Evolutionary conservation across 1,140 invertebrate genomes (phyloP).

Genomic region (Penaeus indicus): DNA sequence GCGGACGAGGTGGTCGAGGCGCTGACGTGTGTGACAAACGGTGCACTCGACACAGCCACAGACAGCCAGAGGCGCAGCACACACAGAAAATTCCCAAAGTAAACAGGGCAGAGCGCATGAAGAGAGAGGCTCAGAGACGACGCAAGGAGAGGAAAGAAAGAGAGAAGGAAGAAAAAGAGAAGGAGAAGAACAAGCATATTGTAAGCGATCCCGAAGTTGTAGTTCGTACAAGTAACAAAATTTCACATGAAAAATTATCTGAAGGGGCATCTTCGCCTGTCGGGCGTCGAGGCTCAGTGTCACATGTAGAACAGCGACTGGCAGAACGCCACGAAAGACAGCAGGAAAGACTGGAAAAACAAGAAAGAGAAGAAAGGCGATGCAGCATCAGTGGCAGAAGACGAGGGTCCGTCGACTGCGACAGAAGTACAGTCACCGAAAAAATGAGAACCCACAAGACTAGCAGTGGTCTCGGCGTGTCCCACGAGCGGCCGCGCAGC

Average conservation of each 20-base stretch:
- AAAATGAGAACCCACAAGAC: slow-evolving; percentile 30
- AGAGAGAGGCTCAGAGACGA: slow-evolving; percentile 62
- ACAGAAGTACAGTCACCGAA: slow-evolving; percentile 42
- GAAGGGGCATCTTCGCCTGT: slow-evolving; percentile 50
- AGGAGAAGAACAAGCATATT: slow-evolving; percentile 21
- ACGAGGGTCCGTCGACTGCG: slow-evolving; percentile 31
- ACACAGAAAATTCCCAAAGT: slow-evolving; percentile 64
- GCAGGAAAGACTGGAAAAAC: slow-evolving; percentile 57
- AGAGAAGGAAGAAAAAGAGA: slow-evolving; percentile 58
- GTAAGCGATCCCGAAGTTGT: slow-evolving; percentile 6
- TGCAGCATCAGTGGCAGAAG: slow-evolving; percentile 34
- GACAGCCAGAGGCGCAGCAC: slow-evolving; percentile 54
- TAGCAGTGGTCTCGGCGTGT: background rate
- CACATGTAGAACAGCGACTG: slow-evolving; percentile 64
- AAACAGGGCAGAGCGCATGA: slow-evolving; percentile 64
- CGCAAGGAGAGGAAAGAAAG: slow-evolving; percentile 61
- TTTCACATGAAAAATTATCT: slow-evolving; percentile 44
- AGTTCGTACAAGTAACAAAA: slow-evolving; percentile 38
- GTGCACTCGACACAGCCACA: slow-evolving; percentile 53
- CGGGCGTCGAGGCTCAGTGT: slow-evolving; percentile 58
- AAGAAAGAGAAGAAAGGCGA: slow-evolving; percentile 46
- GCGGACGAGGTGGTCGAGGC: slow-evolving; percentile 52
- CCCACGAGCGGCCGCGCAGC: slow-evolving; percentile 34
- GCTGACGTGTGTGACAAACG: slow-evolving; percentile 45
- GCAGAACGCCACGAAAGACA: slow-evolving; percentile 62